Conservation (phyloP, 2,113 vertebrate genomes). For the Phrynosoma blainvillii region DNA sequence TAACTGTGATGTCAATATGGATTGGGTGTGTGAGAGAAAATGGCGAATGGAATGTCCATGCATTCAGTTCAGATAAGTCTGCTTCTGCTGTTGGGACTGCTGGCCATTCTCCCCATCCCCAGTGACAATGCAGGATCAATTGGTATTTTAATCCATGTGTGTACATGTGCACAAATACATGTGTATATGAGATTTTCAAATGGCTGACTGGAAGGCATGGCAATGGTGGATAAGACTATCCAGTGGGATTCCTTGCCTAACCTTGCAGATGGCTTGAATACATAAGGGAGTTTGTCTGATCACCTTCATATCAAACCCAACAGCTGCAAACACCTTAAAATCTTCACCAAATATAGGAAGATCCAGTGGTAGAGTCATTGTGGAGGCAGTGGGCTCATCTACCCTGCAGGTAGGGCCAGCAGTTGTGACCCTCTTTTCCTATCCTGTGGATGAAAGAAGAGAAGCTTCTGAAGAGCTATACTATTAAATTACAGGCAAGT, state of each 20-base stretch:
- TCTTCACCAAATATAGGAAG: background rate
- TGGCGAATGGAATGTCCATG: too few species aligned
- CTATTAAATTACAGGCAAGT: too few species aligned
- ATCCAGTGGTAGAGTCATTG: background rate
- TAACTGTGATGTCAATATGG: too few species aligned
- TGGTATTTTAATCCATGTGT: background rate
- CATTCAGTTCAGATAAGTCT: background rate
- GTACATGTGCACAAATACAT: too few species aligned
- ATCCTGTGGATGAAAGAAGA: too few species aligned
- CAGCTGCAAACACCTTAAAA: background rate
- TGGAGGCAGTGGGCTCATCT: background rate
- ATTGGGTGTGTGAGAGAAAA: too few species aligned
- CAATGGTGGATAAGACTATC: background rate
- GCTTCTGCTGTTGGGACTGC: background rate
- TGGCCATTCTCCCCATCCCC: background rate
- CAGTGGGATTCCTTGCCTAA: background rate
- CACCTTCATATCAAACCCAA: background rate
- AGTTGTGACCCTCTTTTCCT: too few species aligned
- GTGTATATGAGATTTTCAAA: background rate
- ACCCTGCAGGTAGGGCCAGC: too few species aligned
- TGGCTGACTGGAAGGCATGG: background rate
- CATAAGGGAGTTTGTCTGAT: background rate
- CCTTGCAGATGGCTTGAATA: background rate
- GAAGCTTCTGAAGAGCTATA: too few species aligned
- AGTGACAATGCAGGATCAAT: background rate